These are phyloP conservation scores for Hyalella azteca DNA, from an alignment of 2,888 invertebrate genomes.

Conservation along the genomic window DNA sequence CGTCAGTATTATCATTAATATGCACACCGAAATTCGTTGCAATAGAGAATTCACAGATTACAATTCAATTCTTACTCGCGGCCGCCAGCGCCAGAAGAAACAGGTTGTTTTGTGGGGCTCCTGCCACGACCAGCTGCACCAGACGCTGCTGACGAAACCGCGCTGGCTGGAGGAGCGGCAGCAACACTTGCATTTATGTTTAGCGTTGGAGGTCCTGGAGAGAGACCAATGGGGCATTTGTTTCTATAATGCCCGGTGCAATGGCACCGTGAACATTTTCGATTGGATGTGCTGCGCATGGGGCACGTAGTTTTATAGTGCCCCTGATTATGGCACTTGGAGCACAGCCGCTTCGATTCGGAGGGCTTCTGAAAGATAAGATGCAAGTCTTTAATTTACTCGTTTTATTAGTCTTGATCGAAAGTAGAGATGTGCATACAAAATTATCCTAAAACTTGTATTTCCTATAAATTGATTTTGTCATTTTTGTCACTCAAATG, in stretches of 20 bases:
- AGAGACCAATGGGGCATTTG: constrained; percentile 3
- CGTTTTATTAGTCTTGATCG: too few relatives aligned
- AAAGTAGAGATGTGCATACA: too few relatives aligned
- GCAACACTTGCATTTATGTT: constrained; percentile 3
- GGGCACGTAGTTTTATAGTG: too few relatives aligned
- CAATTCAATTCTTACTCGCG: constrained; percentile 1
- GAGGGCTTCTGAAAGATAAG: neutral
- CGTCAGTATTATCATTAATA: too few relatives aligned
- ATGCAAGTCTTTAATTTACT: too few relatives aligned
- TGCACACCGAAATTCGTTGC: too few relatives aligned
- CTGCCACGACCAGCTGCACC: neutral
- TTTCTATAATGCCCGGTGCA: neutral
- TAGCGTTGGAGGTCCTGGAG: constrained; percentile 51
- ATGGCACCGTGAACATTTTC: too few relatives aligned
- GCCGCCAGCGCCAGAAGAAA: neutral
- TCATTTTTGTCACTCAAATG: too few relatives aligned
- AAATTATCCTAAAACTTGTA: too few relatives aligned
- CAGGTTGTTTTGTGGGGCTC: constrained; percentile 1
- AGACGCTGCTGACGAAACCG: neutral
- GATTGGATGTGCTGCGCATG: too few relatives aligned
- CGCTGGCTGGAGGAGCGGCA: neutral
- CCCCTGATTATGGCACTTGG: neutral
- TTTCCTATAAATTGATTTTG: too few relatives aligned
- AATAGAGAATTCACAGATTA: neutral
- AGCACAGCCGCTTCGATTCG: neutral